These are phyloP conservation scores for Notodonta ziczac DNA, from an alignment of 2,888 invertebrate species.

Conservation along the genomic window DNA sequence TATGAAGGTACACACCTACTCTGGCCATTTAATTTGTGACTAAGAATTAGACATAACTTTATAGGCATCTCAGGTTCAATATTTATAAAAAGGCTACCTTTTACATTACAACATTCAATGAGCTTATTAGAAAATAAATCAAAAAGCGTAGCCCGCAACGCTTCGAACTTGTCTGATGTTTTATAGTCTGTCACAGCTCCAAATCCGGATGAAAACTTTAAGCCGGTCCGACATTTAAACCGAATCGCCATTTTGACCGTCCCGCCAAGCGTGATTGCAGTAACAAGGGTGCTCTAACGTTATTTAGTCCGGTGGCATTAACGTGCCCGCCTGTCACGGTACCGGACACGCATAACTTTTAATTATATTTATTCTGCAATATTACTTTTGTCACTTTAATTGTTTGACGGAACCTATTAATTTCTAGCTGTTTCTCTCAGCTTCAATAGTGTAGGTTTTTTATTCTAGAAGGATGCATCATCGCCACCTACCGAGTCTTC, in stretches of 20 bases:
- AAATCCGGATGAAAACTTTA: slow-evolving; percentile 70
- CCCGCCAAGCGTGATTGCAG: slow-evolving; percentile 67
- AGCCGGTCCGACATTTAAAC: slow-evolving; percentile 65
- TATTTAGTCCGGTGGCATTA: slow-evolving; percentile 77
- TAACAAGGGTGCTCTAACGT: slow-evolving; percentile 81
- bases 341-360: slow-evolving; percentile 64
- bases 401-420: slow-evolving; percentile 1
- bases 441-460: too few relatives aligned
- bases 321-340: slow-evolving; percentile 68
- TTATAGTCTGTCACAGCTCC: slow-evolving; percentile 60
- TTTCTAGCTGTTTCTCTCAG: too few relatives aligned
- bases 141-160: slow-evolving; percentile 50
- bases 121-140: slow-evolving; percentile 37
- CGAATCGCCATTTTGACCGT: slow-evolving; percentile 54
- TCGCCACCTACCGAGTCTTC: too few relatives aligned
- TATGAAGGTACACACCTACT: too few relatives aligned
- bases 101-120: too few relatives aligned
- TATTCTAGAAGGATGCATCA: too few relatives aligned
- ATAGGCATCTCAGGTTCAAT: too few relatives aligned
- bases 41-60: too few relatives aligned
- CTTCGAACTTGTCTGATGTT: slow-evolving; percentile 61
- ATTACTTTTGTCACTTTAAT: slow-evolving; percentile 50
- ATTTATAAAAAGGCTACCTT: too few relatives aligned
- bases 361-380: slow-evolving; percentile 74
- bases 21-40: too few relatives aligned